Percentiles rank a stretch among this genome's conserved stretches.
Conservation (phyloP, 2,888 invertebrate genomes). For the Leptura quadrifasciata region DNA sequence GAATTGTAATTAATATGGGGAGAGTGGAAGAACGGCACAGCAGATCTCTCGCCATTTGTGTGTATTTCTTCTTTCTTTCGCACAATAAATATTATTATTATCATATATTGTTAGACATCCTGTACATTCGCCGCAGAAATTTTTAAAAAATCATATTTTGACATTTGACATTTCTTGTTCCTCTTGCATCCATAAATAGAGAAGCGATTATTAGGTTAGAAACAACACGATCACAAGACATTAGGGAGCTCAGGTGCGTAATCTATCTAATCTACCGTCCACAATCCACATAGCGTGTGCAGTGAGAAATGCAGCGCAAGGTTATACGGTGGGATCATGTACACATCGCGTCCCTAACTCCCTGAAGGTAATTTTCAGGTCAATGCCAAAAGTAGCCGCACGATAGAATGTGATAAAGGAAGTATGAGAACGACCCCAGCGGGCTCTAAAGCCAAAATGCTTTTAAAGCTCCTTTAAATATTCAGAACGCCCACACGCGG, state of each 20-base stretch:
- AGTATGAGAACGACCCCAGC: slow-evolving; percentile 16
- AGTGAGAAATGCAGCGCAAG: slow-evolving; percentile 38
- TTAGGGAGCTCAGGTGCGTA: slow-evolving; percentile 32
- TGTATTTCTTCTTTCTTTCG: no score
- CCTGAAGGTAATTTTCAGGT: slow-evolving; percentile 32
- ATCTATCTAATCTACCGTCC: slow-evolving; percentile 8
- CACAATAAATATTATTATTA: no score
- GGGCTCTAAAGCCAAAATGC: slow-evolving; percentile 16
- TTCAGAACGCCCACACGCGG: slow-evolving; percentile 27
- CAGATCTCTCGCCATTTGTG: no score
- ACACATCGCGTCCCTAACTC: slow-evolving; percentile 20
- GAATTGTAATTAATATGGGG: no score
- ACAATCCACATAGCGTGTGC: slow-evolving; percentile 24
- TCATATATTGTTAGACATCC: no score
- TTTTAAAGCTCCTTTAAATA: slow-evolving; percentile 34
- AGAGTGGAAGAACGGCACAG: no score
- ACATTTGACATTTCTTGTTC: background rate
- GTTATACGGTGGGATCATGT: slow-evolving; percentile 27
- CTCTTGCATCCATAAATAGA: background rate
- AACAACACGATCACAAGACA: slow-evolving; percentile 29
- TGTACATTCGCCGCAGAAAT: no score
- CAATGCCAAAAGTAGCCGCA: slow-evolving; percentile 32
- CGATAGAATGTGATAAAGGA: slow-evolving; percentile 35
- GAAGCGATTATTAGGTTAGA: background rate
- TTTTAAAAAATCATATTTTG: background rate